A percentile compares a stretch with the other conserved stretches of the same genome.
Evolutionary conservation across 2,797 vertebrate species (phyloP).

Genomic region (Urosaurus nigricauda): DNA sequence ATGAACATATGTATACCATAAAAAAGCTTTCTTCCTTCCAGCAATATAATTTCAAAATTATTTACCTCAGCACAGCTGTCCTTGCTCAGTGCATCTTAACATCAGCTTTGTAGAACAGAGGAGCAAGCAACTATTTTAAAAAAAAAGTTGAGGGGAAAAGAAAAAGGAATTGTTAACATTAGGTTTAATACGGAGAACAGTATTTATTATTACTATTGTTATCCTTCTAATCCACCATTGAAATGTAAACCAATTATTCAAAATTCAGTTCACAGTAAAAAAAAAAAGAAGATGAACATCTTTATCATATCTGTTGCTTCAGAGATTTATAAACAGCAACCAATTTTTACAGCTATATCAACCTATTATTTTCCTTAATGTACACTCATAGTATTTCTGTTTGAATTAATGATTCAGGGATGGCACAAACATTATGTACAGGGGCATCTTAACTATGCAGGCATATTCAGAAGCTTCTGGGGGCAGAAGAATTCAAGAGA

Average conservation of each 20-base stretch:
- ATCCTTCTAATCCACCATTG: not conserved
- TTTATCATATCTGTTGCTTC: not conserved
- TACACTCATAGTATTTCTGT: not conserved
- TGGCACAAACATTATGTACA: not conserved
- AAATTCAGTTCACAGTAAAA: not conserved
- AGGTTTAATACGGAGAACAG: conserved; percentile 35
- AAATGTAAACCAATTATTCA: conserved; percentile 8
- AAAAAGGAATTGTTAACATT: conserved; percentile 47
- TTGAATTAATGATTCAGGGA: not conserved
- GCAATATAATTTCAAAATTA: conserved; percentile 64
- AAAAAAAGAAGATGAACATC: not conserved
- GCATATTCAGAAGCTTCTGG: not conserved
- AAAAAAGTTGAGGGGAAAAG: conserved; percentile 41
- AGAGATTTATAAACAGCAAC: conserved; percentile 1
- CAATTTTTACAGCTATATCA: not conserved
- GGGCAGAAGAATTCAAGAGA: not conserved
- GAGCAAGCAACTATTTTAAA: conserved; percentile 45
- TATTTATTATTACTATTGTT: not conserved
- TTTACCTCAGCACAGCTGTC: conserved; percentile 57
- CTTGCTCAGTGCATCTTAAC: conserved; percentile 60
- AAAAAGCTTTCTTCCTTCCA: conserved; percentile 59
- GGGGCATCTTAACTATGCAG: not conserved
- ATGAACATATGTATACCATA: conserved; percentile 70
- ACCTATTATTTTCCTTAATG: not conserved
- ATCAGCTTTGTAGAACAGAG: conserved; percentile 57